Evolutionary conservation across 2,113 vertebrate genomes (phyloP).

Genomic region (Centropus bengalensis): DNA sequence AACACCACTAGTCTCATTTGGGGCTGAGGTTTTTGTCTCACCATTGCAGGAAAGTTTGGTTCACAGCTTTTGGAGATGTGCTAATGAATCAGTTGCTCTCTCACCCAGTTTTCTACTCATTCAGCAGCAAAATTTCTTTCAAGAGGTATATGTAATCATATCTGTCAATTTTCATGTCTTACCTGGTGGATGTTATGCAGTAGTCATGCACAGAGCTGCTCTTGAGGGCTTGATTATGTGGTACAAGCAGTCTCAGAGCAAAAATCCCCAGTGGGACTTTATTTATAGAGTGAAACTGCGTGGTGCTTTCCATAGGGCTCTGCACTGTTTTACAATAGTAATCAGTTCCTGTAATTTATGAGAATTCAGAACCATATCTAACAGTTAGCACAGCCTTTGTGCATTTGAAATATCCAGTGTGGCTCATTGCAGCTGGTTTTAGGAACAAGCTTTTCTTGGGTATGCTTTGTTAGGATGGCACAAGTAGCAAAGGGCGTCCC

Average conservation of each 20-base stretch:
- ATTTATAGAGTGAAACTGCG: not conserved
- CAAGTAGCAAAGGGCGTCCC: fast-evolving
- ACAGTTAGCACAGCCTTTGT: not conserved
- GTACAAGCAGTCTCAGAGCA: not conserved
- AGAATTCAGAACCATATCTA: not conserved
- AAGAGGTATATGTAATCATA: not conserved
- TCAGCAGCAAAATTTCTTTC: not conserved
- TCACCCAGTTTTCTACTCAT: not conserved
- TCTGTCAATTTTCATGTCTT: not conserved
- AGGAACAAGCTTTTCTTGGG: not conserved
- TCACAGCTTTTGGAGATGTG: not conserved
- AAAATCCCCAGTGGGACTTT: not conserved
- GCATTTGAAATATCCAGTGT: not conserved
- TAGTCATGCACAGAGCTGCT: not conserved
- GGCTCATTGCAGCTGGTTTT: not conserved
- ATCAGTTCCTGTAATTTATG: conserved; percentile 16
- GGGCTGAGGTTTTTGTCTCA: not conserved
- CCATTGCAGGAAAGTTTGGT: not conserved
- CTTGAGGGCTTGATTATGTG: not conserved
- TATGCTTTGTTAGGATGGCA: not conserved
- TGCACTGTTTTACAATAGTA: not conserved
- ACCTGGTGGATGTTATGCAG: not conserved
- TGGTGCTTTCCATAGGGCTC: conserved; percentile 44
- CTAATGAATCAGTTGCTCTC: not conserved
- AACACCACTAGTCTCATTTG: not conserved